Evolutionary conservation across 2,797 vertebrate species (phyloP).

Genomic region (Spinus pinus): DNA sequence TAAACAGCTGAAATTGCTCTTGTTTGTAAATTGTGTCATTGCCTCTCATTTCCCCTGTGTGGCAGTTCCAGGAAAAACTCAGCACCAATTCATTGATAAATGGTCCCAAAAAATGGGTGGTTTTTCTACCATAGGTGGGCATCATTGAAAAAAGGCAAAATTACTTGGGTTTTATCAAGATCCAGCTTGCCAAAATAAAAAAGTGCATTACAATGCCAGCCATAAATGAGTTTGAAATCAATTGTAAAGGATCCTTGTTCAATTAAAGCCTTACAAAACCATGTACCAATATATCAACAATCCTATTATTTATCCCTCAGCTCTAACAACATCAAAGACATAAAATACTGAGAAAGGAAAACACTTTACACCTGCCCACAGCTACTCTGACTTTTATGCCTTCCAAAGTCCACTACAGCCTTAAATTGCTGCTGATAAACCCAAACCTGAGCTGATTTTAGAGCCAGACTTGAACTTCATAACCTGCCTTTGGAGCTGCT

Average conservation of each 20-base stretch:
- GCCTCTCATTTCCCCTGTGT: not conserved
- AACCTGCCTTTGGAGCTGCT: not conserved
- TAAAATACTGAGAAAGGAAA: not conserved
- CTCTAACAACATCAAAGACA: not conserved
- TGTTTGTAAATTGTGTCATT: conserved; percentile 24
- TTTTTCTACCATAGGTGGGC: not conserved
- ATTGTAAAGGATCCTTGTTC: not conserved
- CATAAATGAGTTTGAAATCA: not conserved
- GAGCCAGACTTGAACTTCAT: not conserved
- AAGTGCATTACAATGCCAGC: not conserved
- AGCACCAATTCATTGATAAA: conserved; percentile 25
- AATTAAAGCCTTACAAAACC: not conserved
- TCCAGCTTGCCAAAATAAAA: not conserved
- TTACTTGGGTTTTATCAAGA: not conserved
- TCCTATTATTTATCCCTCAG: not conserved
- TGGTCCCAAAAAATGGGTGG: not conserved
- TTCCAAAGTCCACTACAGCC: not conserved
- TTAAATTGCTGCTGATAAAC: not conserved
- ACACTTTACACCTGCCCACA: not conserved
- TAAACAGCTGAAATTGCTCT: conserved; percentile 43
- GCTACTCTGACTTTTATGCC: not conserved
- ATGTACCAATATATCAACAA: not conserved
- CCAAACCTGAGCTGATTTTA: not conserved
- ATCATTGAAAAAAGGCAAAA: not conserved
- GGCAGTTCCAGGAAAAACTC: conserved; percentile 9